Base-by-base conservation (phyloP, 2,797 vertebrate species). In the Diceros bicornis region DNA sequence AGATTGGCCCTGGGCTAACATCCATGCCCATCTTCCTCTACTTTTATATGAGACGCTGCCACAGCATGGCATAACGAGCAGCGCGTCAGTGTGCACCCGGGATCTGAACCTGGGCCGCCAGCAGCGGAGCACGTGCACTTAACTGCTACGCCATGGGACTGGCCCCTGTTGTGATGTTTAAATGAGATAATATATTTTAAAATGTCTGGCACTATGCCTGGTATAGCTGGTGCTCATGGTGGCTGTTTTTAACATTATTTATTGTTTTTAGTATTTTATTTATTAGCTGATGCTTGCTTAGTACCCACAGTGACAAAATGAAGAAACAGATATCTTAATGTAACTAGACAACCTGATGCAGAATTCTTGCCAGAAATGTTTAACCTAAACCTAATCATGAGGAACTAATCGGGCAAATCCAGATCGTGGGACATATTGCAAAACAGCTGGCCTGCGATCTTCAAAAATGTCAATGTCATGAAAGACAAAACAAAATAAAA, bases 181-280 rank as follows among this genome's bases (percentile, higher is more conserved):
- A 91, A 75, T 89, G 57, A 89, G 57, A 79, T 55, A 74, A 62
- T 95, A 52, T 62, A 44, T 91, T 91, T 94, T 61, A 74, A 91
- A 79, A 79, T 78, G 27, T 77, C 61, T 96, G 62, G 20, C 57
- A 75, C 66, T 91, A 37, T 96, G 29, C 72, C 69, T 85, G 6
- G 44, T 62, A 29, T 83, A 87, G 32, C 29, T 79, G 44, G 21
- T 86, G 50, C 13, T 97, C 25, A 37, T 69, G 59, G 79, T 62
- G 52, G 29, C 17, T 94, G 32, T 86, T 95, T 87, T 95, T 82
- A 66, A 64, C 2, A 11, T 90, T 74, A 77, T 77, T 84, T 90
- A 75, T 86, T 74, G 10, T 78, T 97, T 79, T 95, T 59, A 95
- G 64, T 81, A 92, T 87, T 91, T 78, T 92, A 77, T 87, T 96